Evolutionary conservation across 2,797 vertebrate species (phyloP).

Genomic region (Emys orbicularis): DNA sequence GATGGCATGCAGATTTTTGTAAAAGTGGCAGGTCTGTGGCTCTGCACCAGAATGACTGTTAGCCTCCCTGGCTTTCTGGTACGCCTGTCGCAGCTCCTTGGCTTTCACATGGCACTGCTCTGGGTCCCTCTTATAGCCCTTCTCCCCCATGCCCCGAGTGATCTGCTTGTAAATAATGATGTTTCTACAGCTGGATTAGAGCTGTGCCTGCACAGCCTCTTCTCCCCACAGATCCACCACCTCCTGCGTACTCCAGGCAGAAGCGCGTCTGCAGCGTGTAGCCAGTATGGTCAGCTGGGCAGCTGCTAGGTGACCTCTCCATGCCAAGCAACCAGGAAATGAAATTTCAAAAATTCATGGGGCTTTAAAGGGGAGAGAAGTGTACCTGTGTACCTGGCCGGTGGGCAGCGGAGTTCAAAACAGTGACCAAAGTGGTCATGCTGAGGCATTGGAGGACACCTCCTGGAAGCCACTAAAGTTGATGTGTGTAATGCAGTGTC

Average conservation of each 20-base stretch:
- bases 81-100: neutral
- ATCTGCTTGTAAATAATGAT: neutral
- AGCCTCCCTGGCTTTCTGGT: neutral
- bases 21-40: neutral
- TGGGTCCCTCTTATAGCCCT: neutral
- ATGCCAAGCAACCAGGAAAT: neutral
- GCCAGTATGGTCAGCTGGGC: too few relatives aligned
- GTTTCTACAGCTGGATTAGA: neutral
- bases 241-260: neutral
- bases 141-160: neutral
- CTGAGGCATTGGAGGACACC: neutral
- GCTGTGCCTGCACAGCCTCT: neutral
- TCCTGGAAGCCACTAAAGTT: neutral
- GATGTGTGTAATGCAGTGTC: neutral
- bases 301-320: neutral
- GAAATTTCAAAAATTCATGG: neutral
- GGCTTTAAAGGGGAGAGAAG: neutral
- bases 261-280: neutral
- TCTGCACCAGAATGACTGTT: neutral
- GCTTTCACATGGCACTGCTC: neutral
- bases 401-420: neutral
- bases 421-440: neutral
- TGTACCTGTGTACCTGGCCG: neutral
- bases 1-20: neutral
- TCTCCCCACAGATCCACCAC: neutral